Evolutionary conservation across 2,113 vertebrate genomes (phyloP).

Genomic region (Cephalopholis sonnerati): DNA sequence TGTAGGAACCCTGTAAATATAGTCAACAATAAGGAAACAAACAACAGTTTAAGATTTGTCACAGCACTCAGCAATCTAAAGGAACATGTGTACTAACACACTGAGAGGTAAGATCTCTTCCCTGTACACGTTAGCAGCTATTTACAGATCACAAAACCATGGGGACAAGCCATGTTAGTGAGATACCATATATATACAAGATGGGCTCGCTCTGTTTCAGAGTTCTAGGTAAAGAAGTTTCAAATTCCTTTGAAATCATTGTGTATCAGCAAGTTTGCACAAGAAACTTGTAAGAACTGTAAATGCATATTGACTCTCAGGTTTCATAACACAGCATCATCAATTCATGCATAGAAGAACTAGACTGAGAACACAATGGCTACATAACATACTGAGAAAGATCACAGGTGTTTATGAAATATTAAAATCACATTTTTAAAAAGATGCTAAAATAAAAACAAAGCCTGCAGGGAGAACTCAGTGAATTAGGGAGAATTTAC

Average conservation of each 20-base stretch:
- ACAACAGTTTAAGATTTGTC: conserved; percentile 25
- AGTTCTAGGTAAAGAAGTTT: conserved; percentile 45
- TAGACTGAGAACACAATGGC: conserved; percentile 70
- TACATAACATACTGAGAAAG: conserved; percentile 72
- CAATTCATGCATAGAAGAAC: conserved; percentile 81
- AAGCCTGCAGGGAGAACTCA: conserved; percentile 3
- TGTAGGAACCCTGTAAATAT: conserved; percentile 32
- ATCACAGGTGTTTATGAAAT: conserved; percentile 45
- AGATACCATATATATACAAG: conserved; percentile 28
- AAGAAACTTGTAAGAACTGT: conserved; percentile 63
- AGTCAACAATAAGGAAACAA: conserved; percentile 3
- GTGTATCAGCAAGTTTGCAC: conserved; percentile 47
- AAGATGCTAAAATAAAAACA: conserved; percentile 51
- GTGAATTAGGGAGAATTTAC: conserved; percentile 12
- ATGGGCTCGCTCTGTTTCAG: conserved; percentile 53
- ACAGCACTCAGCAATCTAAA: conserved; percentile 25
- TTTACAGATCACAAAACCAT: conserved; percentile 57
- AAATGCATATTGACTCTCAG: conserved; percentile 76
- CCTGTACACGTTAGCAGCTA: conserved; percentile 54
- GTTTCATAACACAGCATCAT: conserved; percentile 69
- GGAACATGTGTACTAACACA: conserved; percentile 30
- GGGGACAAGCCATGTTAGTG: conserved; percentile 47
- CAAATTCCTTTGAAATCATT: conserved; percentile 65
- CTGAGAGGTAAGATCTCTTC: conserved; percentile 27
- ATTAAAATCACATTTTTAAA: conserved; percentile 56